Base-by-base conservation (phyloP, 1,140 invertebrate genomes). In the Helicoverpa zea region DNA sequence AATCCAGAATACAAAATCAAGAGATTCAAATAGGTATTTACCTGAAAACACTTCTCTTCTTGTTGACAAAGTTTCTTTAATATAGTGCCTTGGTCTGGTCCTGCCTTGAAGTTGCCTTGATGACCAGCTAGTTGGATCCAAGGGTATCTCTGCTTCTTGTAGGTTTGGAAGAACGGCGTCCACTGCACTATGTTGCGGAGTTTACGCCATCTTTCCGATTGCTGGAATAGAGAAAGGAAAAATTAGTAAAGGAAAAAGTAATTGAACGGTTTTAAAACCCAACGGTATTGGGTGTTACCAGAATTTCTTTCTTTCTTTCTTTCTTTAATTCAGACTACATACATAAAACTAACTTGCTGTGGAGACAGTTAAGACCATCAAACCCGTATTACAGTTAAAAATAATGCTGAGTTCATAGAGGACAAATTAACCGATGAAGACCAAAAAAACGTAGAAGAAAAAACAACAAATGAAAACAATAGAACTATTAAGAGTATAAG, bases 151-250 rank as follows among this genome's bases (percentile, higher is more conserved):
- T 98, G 97, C 92, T 99, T 98, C 93, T 99, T 99, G 96, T 99
- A 99, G 0, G 98, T 99, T 95, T 99, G 98, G 90, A 99, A 98
- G 96, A 99, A 99, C 29, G 98, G 98, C 47, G 98, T 98, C 98
- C 98, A 99, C 90, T 98, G 98, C 49, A 99, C 98, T 75, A 99
- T 98, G 90, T 98, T 99, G 63, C 98, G 96, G 49, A 99, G 96
- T 95, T 99, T 99, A 80, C 97, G 96, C 98, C 98, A 99, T 87
- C 98, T 90, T 84, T 94, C 98, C 63, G 98, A 99, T 88, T 97
- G 97, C 98, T 99, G 96, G 23, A 97, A 97, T 90, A 86, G 81
- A 88, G 66, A 84, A 66, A 81, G 35, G 64, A 12, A 10, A 73
- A 47, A 56, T 56, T 78, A 3, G 49, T 5, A 52, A 43, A 13